A percentile compares a stretch with the other conserved stretches of the same genome.
phyloP scores from a whole-genome alignment of 2,888 invertebrate species.

The Drosophila neonasuta region DNA sequence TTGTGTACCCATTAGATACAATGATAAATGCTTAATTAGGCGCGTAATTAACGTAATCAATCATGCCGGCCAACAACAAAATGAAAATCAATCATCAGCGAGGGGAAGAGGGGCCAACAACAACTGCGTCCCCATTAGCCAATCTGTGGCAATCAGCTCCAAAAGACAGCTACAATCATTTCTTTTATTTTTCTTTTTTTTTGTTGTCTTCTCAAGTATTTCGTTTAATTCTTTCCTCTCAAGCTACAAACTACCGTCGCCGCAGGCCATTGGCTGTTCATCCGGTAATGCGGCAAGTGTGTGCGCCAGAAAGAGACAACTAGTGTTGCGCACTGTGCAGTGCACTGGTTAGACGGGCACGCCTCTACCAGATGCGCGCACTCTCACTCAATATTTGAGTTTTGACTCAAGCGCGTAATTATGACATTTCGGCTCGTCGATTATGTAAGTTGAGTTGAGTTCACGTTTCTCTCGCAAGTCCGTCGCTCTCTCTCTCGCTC shows the following conservation, averaged over 20 bases:
- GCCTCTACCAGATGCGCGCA: constrained; percentile 42
- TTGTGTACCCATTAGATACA: constrained; percentile 56
- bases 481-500: constrained; percentile 5
- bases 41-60: constrained; percentile 79
- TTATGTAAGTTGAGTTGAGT: constrained; percentile 67
- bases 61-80: constrained; percentile 61
- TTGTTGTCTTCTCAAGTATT: constrained; percentile 15
- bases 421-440: constrained; percentile 46
- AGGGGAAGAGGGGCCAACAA: not conserved
- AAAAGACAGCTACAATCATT: constrained; percentile 31
- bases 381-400: constrained; percentile 58
- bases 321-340: constrained; percentile 17
- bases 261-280: constrained; percentile 42
- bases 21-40: constrained; percentile 78
- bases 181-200: constrained; percentile 20
- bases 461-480: not conserved
- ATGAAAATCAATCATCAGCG: constrained; percentile 50
- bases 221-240: constrained; percentile 27
- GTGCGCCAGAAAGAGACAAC: constrained; percentile 43
- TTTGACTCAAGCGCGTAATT: constrained; percentile 47
- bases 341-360: constrained; percentile 49
- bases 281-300: not conserved
- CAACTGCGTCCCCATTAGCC: constrained; percentile 48
- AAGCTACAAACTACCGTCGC: constrained; percentile 32
- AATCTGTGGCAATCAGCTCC: constrained; percentile 47